Conservation (phyloP, 2,888 invertebrate genomes). For the Drosophila picticornis region DNA sequence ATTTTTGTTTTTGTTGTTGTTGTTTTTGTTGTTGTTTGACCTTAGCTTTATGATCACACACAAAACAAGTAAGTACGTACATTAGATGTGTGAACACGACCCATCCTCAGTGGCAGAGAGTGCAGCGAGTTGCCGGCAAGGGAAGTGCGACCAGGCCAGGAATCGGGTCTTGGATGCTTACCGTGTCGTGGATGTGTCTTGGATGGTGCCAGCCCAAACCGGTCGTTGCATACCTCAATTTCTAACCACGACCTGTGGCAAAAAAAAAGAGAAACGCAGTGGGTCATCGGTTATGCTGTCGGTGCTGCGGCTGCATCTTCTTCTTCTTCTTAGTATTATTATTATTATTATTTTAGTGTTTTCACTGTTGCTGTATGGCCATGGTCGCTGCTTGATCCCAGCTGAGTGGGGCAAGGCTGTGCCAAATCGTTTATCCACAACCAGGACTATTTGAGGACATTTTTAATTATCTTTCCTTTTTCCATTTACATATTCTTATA, state of each 20-base stretch:
- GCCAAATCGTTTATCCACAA: conserved; percentile 47
- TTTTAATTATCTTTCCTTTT: neutral
- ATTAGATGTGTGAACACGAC: conserved; percentile 75
- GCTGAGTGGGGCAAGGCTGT: conserved; percentile 41
- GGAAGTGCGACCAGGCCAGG: conserved; percentile 53
- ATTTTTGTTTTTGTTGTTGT: conserved; percentile 23
- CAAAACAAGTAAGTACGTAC: conserved; percentile 67
- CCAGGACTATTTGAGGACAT: conserved; percentile 37
- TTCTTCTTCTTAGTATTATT: conserved; percentile 19
- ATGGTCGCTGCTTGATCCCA: conserved; percentile 38
- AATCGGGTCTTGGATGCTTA: conserved; percentile 52
- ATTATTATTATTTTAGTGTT: conserved; percentile 41
- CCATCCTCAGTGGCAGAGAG: conserved; percentile 43
- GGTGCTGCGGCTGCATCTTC: conserved; percentile 32
- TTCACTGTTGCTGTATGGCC: conserved; percentile 43
- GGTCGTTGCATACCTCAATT: conserved; percentile 79
- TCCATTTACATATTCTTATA: neutral
- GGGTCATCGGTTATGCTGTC: conserved; percentile 80
- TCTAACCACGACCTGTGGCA: conserved; percentile 79
- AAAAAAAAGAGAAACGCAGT: conserved; percentile 75
- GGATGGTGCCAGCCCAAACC: conserved; percentile 77
- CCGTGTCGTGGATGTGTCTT: conserved; percentile 61
- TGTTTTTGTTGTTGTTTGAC: conserved; percentile 45
- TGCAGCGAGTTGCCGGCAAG: conserved; percentile 34
- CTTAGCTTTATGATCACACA: conserved; percentile 70